Conservation (phyloP, 2,888 invertebrate species). For the Aspidiotus rigidus region DNA sequence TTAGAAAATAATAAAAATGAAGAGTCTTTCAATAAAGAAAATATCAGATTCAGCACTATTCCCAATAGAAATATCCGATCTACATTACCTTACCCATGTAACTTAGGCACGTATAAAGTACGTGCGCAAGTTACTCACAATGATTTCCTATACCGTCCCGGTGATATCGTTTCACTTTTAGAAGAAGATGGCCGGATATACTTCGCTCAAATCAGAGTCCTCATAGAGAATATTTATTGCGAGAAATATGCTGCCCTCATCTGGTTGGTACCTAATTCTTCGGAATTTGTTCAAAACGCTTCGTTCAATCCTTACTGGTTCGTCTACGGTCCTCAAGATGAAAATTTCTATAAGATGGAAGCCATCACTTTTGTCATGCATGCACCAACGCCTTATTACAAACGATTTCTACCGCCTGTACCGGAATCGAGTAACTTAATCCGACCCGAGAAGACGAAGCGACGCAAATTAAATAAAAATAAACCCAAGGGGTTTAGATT, state of each 20-base stretch:
- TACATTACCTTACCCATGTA: background rate
- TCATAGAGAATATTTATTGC: conserved; percentile 22
- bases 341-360: conserved; percentile 21
- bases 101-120: background rate
- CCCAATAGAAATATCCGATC: no score
- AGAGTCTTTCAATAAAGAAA: no score
- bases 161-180: conserved; percentile 23
- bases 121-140: conserved; percentile 8
- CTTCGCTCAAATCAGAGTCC: conserved; percentile 24
- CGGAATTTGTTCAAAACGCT: background rate
- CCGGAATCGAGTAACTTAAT: conserved; percentile 15
- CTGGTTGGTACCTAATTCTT: conserved; percentile 21
- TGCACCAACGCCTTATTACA: conserved; percentile 20
- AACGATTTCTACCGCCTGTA: conserved; percentile 23
- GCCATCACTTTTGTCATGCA: conserved; percentile 23
- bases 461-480: no score
- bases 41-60: no score
- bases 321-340: conserved; percentile 28
- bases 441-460: background rate
- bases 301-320: conserved; percentile 19
- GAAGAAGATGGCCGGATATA: conserved; percentile 3
- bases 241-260: conserved; percentile 31
- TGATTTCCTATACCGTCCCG: conserved; percentile 9
- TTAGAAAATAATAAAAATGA: no score
- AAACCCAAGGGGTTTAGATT: no score